These are phyloP conservation scores for Parascotia fuliginaria DNA, from an alignment of 2,888 invertebrate genomes.

Conservation along the genomic window DNA sequence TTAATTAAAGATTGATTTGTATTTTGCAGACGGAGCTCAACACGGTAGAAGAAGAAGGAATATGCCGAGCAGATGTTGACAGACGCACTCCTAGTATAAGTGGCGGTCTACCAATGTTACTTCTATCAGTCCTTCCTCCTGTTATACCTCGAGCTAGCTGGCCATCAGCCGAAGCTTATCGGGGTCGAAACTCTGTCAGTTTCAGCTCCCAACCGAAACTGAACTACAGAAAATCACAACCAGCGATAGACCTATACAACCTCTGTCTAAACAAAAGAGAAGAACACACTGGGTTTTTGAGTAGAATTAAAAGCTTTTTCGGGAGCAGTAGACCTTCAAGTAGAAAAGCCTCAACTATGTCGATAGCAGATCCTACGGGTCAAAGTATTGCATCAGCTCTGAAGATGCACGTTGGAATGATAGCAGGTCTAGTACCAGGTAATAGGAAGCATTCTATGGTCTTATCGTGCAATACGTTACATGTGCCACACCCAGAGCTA, in stretches of 20 bases:
- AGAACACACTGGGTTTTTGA: slow-evolving; percentile 83
- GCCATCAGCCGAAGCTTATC: slow-evolving; percentile 90
- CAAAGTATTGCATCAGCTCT: slow-evolving; percentile 89
- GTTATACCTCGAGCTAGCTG: slow-evolving; percentile 92
- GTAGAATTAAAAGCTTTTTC: slow-evolving; percentile 86
- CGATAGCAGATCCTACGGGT: slow-evolving; percentile 85
- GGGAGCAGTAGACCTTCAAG: slow-evolving; percentile 88
- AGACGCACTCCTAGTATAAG: slow-evolving; percentile 88
- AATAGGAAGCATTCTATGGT: slow-evolving; percentile 86
- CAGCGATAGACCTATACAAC: slow-evolving; percentile 86
- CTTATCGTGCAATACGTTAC: slow-evolving; percentile 87
- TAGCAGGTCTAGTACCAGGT: slow-evolving; percentile 89
- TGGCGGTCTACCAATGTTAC: slow-evolving; percentile 89
- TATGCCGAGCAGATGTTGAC: slow-evolving; percentile 45
- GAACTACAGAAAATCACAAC: slow-evolving; percentile 84
- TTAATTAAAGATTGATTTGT: background rate
- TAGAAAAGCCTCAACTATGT: slow-evolving; percentile 88
- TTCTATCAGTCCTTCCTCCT: slow-evolving; percentile 90
- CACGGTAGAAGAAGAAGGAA: slow-evolving; percentile 76
- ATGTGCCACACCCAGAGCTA: slow-evolving; percentile 76
- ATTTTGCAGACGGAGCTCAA: slow-evolving; percentile 73
- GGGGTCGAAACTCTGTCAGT: slow-evolving; percentile 86
- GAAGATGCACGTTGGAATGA: slow-evolving; percentile 90
- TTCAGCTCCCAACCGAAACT: slow-evolving; percentile 89
- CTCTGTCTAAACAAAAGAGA: slow-evolving; percentile 84